These are phyloP conservation scores for Amphiura filiformis DNA, from an alignment of 35 echinoderm and acorn worm species.

Conservation along the genomic window DNA sequence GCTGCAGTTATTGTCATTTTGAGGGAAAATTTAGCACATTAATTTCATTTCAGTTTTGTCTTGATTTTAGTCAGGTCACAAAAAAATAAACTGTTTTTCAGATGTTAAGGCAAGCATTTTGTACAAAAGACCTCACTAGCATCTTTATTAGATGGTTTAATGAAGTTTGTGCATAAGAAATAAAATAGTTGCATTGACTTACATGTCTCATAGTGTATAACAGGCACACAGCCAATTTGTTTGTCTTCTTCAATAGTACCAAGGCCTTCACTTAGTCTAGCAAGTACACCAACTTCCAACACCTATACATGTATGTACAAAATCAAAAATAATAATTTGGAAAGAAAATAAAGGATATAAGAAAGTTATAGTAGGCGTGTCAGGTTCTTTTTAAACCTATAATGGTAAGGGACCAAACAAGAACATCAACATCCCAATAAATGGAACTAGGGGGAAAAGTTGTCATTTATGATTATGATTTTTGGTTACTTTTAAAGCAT, in stretches of 20 bases:
- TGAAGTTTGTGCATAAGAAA: neutral
- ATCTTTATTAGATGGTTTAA: neutral
- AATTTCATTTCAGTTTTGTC: too few species aligned
- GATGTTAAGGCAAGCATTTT: too few species aligned
- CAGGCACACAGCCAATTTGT: slow-evolving; percentile 41
- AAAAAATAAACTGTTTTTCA: too few species aligned
- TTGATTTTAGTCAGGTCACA: too few species aligned
- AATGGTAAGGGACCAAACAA: too few species aligned
- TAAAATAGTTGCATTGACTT: slow-evolving; percentile 3
- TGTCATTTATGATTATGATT: too few species aligned
- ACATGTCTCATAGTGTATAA: slow-evolving; percentile 65
- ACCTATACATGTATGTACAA: slow-evolving; percentile 52
- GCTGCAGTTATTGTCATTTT: too few species aligned
- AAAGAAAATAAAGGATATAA: neutral
- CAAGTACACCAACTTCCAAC: slow-evolving; percentile 50
- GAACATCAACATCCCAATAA: too few species aligned
- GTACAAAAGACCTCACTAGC: neutral
- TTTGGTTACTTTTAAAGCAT: too few species aligned
- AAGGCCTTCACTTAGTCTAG: slow-evolving; percentile 37
- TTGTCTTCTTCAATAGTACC: slow-evolving; percentile 22
- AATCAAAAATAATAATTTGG: neutral
- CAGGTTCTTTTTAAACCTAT: neutral
- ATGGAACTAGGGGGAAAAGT: too few species aligned
- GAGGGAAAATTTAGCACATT: too few species aligned
- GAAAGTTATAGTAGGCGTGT: neutral